phyloP scores from a whole-genome alignment of 1,140 invertebrate genomes.

The Camponotus vicinus region DNA sequence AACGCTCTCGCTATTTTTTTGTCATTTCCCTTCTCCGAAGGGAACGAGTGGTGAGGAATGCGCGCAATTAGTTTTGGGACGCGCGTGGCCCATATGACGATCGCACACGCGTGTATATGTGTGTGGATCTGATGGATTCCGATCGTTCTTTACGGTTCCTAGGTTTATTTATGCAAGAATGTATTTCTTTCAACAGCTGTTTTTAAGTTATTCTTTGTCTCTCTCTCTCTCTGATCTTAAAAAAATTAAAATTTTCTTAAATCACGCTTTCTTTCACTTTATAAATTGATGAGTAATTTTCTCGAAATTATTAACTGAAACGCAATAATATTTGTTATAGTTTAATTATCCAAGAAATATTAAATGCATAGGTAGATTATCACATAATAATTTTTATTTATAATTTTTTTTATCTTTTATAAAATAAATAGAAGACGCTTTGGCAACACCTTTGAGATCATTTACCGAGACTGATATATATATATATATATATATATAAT shows the following conservation, averaged over 20 bases:
- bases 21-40: neutral
- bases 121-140: neutral
- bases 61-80: constrained; percentile 56
- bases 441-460: constrained; percentile 2
- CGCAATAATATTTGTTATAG: neutral
- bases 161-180: constrained; percentile 43
- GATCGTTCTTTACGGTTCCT: constrained; percentile 4
- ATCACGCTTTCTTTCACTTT: neutral
- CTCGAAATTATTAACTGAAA: neutral
- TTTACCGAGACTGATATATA: neutral
- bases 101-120: neutral
- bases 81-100: constrained; percentile 29
- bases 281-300: neutral
- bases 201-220: neutral
- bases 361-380: neutral
- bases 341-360: constrained; percentile 5
- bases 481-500: no score
- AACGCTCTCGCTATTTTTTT: constrained; percentile 40
- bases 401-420: neutral
- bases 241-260: neutral
- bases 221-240: neutral
- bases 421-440: neutral
- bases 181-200: neutral
- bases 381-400: neutral
- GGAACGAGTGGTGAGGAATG: neutral